Base-by-base conservation (phyloP, 1,140 invertebrate species). In the Gryon sp. region DNA sequence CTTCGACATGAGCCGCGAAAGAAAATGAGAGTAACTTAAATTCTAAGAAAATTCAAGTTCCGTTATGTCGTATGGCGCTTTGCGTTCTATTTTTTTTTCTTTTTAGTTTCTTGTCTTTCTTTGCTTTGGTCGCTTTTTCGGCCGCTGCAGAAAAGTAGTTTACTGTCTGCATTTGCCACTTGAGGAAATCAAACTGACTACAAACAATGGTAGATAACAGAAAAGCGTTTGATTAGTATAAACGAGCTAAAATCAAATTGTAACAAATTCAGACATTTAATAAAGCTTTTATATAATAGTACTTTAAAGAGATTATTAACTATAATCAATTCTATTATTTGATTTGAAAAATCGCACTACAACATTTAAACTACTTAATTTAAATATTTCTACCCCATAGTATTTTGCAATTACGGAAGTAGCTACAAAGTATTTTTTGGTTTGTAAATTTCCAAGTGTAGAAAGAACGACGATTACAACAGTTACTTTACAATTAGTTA, bases 1-100 rank as follows among this genome's bases (percentile, higher is more conserved):
- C 50, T 32, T 53, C 59, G 4, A 32, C 9, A 57, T 60, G 57
- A 68, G 62, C 50, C 48, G 38, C 32, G 32, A 80, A 80, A 80
- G 78, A 75, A 80, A 77, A 80, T 78, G 66, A 66, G 69, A 74
- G 70, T 72, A 48, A 68, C 55, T 72, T 76, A 75, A 79, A 72
- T 62, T 57, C 77, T 62, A 30, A 72, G 55, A 41, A 79, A 68
- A 68, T 77, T 77, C 74, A 72, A 66, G 43, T 66, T 41, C 66
- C 74, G 55, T 77, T 68, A 66, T 59, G 50, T 77, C 74, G 60
- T 57, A 57, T 53, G 43, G 60, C 55, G 28, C 43, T 65, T 76
- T 66, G 38, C 55, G 45, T 53, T 45, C 55, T 41, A 32, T 41
- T 69, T 76, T 69, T 76, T 76, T 73, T 24, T 45, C 41, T 34